Evolutionary conservation across 2,888 invertebrate genomes (phyloP).

Genomic region (Ectobius pallidus): DNA sequence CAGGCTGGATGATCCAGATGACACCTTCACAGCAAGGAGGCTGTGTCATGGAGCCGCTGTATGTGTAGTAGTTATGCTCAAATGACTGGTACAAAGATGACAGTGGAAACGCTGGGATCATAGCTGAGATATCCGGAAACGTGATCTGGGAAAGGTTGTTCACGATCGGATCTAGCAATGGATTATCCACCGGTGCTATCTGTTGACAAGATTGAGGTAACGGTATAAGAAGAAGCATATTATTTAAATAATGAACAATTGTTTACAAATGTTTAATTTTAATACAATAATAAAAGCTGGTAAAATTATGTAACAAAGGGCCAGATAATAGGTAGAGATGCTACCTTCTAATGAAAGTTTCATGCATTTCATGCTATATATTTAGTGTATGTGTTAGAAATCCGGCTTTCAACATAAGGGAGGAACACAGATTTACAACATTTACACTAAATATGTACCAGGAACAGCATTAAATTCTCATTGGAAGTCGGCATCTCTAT

Average conservation of each 20-base stretch:
- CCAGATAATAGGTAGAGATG: neutral
- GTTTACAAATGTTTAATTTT: neutral
- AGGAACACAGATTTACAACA: neutral
- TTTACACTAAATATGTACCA: no score
- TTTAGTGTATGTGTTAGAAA: no score
- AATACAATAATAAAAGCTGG: neutral
- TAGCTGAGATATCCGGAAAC: neutral
- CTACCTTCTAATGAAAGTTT: no score
- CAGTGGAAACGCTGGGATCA: neutral
- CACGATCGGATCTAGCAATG: neutral
- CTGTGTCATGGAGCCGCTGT: slow-evolving; percentile 1
- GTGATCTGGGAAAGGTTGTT: neutral
- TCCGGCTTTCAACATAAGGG: neutral
- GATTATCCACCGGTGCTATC: neutral
- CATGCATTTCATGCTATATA: no score
- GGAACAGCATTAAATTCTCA: no score
- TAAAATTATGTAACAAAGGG: neutral
- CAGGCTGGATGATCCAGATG: neutral
- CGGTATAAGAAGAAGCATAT: no score
- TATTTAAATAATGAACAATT: no score
- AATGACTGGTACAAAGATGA: neutral
- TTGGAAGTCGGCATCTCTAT: no score
- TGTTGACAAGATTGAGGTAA: no score
- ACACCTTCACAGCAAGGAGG: neutral
- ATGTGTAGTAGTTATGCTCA: neutral